These are phyloP conservation scores for Drosophila simulans DNA, from an alignment of 1,140 invertebrate species.

Conservation along the genomic window DNA sequence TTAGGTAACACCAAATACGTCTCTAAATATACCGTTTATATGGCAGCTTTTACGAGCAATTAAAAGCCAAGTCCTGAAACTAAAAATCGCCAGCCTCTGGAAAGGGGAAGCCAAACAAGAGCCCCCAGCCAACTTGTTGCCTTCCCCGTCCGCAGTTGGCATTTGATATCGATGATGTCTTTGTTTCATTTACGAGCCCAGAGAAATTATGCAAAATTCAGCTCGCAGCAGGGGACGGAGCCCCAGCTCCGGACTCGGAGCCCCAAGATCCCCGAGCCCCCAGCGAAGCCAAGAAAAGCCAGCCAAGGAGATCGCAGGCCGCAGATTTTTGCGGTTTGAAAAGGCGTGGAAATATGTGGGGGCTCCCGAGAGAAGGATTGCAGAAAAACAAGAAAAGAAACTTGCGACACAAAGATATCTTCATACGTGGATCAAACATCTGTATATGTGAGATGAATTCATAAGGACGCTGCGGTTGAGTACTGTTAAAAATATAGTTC, in stretches of 20 bases:
- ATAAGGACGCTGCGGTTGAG: background rate
- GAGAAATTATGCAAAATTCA: conserved; percentile 54
- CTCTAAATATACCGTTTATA: conserved; percentile 20
- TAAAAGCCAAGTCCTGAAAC: conserved; percentile 34
- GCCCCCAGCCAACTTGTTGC: conserved; percentile 42
- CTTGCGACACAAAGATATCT: conserved; percentile 49
- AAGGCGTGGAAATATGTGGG: conserved; percentile 21
- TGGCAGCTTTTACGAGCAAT: conserved; percentile 36
- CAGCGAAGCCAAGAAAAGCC: conserved; percentile 30
- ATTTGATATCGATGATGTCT: conserved; percentile 82
- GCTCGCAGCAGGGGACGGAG: conserved; percentile 47
- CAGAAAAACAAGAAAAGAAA: conserved; percentile 30
- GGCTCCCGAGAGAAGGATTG: conserved; percentile 12
- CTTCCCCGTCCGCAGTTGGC: conserved; percentile 40
- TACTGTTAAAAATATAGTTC: background rate
- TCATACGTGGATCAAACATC: conserved; percentile 42
- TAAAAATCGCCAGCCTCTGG: background rate
- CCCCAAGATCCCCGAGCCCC: conserved; percentile 2
- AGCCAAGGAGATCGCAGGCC: conserved; percentile 33
- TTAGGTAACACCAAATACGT: conserved; percentile 22
- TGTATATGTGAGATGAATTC: conserved; percentile 7
- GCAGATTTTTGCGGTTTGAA: conserved; percentile 51
- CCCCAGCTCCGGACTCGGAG: background rate
- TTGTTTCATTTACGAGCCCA: conserved; percentile 72
- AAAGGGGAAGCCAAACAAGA: conserved; percentile 64